Percentiles rank a stretch among this genome's conserved stretches.
phyloP scores from a whole-genome alignment of 1,140 invertebrate genomes.

The Sipha flava region DNA sequence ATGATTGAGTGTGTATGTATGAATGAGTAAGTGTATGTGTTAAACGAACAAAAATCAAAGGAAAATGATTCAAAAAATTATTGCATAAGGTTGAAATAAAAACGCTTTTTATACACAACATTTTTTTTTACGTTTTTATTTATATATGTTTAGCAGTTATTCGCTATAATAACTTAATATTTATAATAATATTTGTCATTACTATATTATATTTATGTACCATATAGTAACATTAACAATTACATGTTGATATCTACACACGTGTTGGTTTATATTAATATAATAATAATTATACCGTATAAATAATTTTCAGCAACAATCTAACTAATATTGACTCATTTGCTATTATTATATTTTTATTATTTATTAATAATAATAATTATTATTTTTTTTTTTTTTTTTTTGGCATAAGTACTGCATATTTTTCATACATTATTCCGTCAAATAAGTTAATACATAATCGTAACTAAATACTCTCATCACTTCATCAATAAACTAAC shows the following conservation, averaged over 20 bases:
- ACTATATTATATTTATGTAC: slow-evolving; percentile 27
- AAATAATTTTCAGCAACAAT: slow-evolving; percentile 28
- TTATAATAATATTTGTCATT: slow-evolving; percentile 5
- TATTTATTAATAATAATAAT: too few species aligned
- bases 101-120: slow-evolving; percentile 28
- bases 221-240: slow-evolving; percentile 30
- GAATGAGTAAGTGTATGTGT: too few species aligned
- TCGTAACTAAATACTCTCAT: not conserved
- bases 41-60: too few species aligned
- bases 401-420: not conserved
- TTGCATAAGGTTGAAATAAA: not conserved
- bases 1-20: too few species aligned
- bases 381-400: not conserved
- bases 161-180: slow-evolving; percentile 32
- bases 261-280: slow-evolving; percentile 16
- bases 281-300: slow-evolving; percentile 14
- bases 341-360: too few species aligned
- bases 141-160: slow-evolving; percentile 30
- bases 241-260: slow-evolving; percentile 26
- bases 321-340: slow-evolving; percentile 29
- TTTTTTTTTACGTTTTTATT: slow-evolving; percentile 30
- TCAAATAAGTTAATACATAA: slow-evolving; percentile 1
- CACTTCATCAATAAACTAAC: not conserved
- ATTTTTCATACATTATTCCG: not conserved
- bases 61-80: too few species aligned